phyloP scores from a whole-genome alignment of 2,797 vertebrate species.

The Anolis apletophallus region DNA sequence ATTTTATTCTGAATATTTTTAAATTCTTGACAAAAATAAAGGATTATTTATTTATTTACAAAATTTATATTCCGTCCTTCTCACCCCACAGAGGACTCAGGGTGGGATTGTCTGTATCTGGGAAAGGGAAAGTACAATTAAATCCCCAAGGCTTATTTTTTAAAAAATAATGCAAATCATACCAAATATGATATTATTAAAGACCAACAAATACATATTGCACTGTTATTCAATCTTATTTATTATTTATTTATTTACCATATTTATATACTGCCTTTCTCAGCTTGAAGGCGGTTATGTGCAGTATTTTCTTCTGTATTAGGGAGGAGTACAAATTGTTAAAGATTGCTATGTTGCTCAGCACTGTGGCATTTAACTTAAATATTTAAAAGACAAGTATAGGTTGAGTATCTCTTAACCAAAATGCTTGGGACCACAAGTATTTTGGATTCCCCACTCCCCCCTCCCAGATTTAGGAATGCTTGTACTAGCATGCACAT shows the following conservation, averaged over 20 bases:
- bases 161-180: slow-evolving; percentile 16
- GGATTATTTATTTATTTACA: neutral
- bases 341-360: neutral
- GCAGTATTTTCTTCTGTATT: neutral
- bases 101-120: neutral
- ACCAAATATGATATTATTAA: slow-evolving; percentile 21
- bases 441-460: too few relatives aligned
- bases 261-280: too few relatives aligned
- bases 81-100: too few relatives aligned
- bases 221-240: neutral
- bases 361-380: neutral
- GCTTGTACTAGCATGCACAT: too few relatives aligned
- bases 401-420: too few relatives aligned
- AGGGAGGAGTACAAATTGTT: neutral
- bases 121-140: slow-evolving; percentile 13
- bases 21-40: slow-evolving; percentile 4
- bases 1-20: neutral
- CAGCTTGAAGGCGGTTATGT: too few relatives aligned
- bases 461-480: too few relatives aligned
- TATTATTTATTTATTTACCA: too few relatives aligned
- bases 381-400: neutral
- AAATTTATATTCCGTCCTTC: too few relatives aligned
- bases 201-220: neutral
- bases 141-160: slow-evolving; percentile 11
- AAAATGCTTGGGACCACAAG: too few relatives aligned